phyloP scores from a whole-genome alignment of 2,797 vertebrate species.

The Malacoctenus gilli region DNA sequence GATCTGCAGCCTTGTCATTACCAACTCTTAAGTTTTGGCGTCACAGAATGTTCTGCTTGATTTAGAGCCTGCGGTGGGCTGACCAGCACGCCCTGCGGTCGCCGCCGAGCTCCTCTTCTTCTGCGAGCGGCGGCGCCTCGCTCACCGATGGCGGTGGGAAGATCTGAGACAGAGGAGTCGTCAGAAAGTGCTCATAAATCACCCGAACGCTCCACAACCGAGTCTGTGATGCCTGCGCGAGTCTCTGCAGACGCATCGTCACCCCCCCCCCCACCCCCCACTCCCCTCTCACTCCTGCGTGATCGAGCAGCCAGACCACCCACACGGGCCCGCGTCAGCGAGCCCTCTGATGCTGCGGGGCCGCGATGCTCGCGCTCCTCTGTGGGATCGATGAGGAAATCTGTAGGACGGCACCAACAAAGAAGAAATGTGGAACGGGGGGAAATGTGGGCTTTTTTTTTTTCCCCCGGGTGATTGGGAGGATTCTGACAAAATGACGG shows the following conservation, averaged over 20 bases:
- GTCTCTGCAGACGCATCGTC: slow-evolving; percentile 17
- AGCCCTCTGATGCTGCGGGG: slow-evolving; percentile 13
- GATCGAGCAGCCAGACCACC: slow-evolving; percentile 56
- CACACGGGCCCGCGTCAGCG: slow-evolving; percentile 25
- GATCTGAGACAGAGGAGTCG: slow-evolving; percentile 23
- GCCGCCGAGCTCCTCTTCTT: slow-evolving; percentile 32
- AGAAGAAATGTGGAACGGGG: slow-evolving; percentile 15
- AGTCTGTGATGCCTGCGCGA: slow-evolving; percentile 31
- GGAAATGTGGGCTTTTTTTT: no score
- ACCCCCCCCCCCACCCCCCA: slow-evolving; percentile 44
- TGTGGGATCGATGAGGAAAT: slow-evolving; percentile 35
- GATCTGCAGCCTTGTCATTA: slow-evolving; percentile 42
- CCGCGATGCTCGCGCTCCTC: slow-evolving; percentile 14
- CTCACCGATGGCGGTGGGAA: no score
- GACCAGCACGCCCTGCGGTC: slow-evolving; percentile 34
- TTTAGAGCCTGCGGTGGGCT: slow-evolving; percentile 40
- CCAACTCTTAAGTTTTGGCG: slow-evolving; percentile 53
- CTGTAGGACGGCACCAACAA: slow-evolving; percentile 39
- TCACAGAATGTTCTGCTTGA: slow-evolving; percentile 48
- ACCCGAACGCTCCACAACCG: slow-evolving; percentile 11
- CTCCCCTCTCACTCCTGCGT: slow-evolving; percentile 22
- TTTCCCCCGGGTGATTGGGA: not conserved
- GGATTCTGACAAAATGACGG: slow-evolving; percentile 31
- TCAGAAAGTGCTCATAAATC: slow-evolving; percentile 52
- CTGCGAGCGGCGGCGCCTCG: slow-evolving; percentile 11